Conservation (phyloP, 2,113 vertebrate genomes). For the Typhlomys cinereus region DNA sequence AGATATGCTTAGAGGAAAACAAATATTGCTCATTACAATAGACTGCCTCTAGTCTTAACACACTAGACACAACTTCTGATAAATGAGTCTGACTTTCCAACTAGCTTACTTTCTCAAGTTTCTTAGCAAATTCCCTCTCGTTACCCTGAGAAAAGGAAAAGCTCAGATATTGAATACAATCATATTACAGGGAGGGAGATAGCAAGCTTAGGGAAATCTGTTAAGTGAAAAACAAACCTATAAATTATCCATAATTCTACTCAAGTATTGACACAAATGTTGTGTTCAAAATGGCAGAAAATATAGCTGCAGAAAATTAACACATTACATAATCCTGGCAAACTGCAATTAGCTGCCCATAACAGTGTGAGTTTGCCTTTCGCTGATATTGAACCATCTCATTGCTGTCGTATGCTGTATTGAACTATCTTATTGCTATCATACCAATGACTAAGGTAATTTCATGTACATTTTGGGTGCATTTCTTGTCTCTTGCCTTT, state of each 20-base stretch:
- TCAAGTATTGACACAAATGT: conserved; percentile 39
- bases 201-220: conserved; percentile 15
- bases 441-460: conserved; percentile 34
- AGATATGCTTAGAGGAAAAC: neutral
- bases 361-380: conserved; percentile 16
- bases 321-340: conserved; percentile 12
- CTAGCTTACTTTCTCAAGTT: conserved; percentile 46
- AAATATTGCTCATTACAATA: conserved; percentile 8
- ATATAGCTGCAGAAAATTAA: conserved; percentile 49
- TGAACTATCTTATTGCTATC: neutral
- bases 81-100: conserved; percentile 29
- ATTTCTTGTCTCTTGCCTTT: conserved; percentile 29
- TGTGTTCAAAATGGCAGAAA: conserved; percentile 51
- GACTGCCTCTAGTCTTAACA: neutral
- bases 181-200: neutral
- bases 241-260: conserved; percentile 29
- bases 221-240: conserved; percentile 32
- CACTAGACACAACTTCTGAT: conserved; percentile 27
- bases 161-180: neutral
- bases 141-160: conserved; percentile 31
- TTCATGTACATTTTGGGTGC: conserved; percentile 33
- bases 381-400: conserved; percentile 6
- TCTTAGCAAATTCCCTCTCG: conserved; percentile 41
- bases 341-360: neutral
- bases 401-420: too few relatives aligned